Evolutionary conservation across 2,888 invertebrate genomes (phyloP).

Genomic region (Aradus depressus): DNA sequence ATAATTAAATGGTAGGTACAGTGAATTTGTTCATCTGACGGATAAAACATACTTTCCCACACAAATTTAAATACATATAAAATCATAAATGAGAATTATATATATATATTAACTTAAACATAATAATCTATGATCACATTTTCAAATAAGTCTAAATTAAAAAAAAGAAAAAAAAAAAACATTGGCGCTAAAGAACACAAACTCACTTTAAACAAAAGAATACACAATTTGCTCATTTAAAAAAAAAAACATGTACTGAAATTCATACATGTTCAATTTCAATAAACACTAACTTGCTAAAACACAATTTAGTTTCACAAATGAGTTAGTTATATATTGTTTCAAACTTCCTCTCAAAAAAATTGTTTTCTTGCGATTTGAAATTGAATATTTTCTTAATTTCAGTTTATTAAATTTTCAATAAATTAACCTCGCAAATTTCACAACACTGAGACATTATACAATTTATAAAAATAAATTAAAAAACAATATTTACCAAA

Average conservation of each 20-base stretch:
- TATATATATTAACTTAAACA: slow-evolving; percentile 27
- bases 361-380: no score
- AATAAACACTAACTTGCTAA: slow-evolving; percentile 21
- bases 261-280: slow-evolving; percentile 3
- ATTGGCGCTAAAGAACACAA: neutral
- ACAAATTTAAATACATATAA: no score
- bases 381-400: no score
- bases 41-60: no score
- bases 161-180: slow-evolving; percentile 11
- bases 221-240: slow-evolving; percentile 17
- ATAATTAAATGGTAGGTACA: no score
- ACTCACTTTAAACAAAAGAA: neutral
- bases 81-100: slow-evolving; percentile 13
- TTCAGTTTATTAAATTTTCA: no score
- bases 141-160: slow-evolving; percentile 28
- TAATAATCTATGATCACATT: slow-evolving; percentile 29
- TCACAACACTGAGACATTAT: no score
- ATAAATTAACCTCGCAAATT: no score
- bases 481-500: no score
- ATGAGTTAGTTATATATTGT: neutral
- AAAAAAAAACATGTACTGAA: no score
- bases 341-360: neutral
- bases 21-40: no score
- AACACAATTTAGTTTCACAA: slow-evolving; percentile 20
- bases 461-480: no score